Conservation (phyloP, 2,888 invertebrate species). For the Cerastis rubricosa region DNA sequence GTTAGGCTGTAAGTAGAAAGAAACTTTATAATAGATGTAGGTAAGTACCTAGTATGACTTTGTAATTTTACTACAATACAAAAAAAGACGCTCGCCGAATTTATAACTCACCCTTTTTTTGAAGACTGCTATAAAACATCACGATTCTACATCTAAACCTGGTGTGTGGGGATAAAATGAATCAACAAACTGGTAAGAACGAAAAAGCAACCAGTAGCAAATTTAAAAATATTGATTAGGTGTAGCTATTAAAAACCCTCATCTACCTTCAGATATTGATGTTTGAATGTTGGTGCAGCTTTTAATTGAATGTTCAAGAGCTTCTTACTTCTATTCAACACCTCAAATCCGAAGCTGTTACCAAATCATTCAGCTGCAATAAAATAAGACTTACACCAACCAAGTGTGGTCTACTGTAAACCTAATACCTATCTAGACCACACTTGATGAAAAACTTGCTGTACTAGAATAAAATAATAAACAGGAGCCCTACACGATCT, state of each 20-base stretch:
- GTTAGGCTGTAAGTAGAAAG: conserved; percentile 24
- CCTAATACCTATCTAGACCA: background rate
- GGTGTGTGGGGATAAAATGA: background rate
- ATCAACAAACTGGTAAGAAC: background rate
- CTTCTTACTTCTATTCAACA: background rate
- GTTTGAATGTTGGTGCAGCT: background rate
- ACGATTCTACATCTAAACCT: background rate
- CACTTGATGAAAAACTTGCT: background rate
- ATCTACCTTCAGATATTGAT: background rate
- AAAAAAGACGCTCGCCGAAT: background rate
- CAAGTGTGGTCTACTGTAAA: background rate
- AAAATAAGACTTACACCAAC: background rate
- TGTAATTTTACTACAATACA: conserved; percentile 11
- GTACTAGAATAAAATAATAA: conserved; percentile 21
- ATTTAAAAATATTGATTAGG: background rate
- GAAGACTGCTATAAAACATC: background rate
- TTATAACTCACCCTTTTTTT: background rate
- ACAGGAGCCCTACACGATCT: conserved; percentile 31
- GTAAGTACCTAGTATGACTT: conserved; percentile 15
- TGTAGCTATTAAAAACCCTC: background rate
- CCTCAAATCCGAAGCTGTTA: background rate
- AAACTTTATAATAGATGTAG: conserved; percentile 19
- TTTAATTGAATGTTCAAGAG: background rate
- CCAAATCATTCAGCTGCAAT: background rate
- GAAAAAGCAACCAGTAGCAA: background rate